Evolutionary conservation across 2,888 invertebrate species (phyloP), one percentile per base, ranked within the genome.

Genomic region (Heliconius aoede): DNA sequence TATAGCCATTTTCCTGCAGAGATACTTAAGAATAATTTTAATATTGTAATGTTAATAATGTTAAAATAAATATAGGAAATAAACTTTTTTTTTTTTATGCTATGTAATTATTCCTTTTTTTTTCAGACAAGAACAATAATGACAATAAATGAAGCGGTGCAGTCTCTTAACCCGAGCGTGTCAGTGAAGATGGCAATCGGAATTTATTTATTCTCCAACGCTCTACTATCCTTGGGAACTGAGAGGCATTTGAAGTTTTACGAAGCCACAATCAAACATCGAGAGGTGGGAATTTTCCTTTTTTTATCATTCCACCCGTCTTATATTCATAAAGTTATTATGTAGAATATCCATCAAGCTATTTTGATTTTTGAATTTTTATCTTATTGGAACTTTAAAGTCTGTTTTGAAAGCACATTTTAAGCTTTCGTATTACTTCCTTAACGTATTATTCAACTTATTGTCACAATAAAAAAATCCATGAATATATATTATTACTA

Each of bases 141-240:
- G 97, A 95, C 96, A 15, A 95, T 97, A 77, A 97, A 97, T 86
- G 97, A 97, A 87, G 97, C 97, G 0, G 91, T 97, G 36, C 96
- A 96, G 83, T 95, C 95, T 26, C 90, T 96, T 51, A 96, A 96
- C 84, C 96, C 97, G 0, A 96, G 96, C 82, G 95, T 97, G 8
- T 97, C 97, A 0, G 96, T 97, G 3, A 97, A 97, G 88, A 96
- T 97, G 87, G 97, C 96, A 0, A 92, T 97, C 26, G 97, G 97
- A 1, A 95, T 97, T 78, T 96, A 96, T 80, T 89, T 97, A 30
- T 97, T 97, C 84, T 96, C 96, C 51, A 97, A 97, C 87, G 96
- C 97, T 0, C 88, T 97, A 26, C 91, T 96, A 0, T 97, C 97
- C 3, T 95, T 97, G 81, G 97, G 97, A 71, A 97, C 97, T 0